phyloP scores from a whole-genome alignment of 2,888 invertebrate species.

The Morpho helenor region DNA sequence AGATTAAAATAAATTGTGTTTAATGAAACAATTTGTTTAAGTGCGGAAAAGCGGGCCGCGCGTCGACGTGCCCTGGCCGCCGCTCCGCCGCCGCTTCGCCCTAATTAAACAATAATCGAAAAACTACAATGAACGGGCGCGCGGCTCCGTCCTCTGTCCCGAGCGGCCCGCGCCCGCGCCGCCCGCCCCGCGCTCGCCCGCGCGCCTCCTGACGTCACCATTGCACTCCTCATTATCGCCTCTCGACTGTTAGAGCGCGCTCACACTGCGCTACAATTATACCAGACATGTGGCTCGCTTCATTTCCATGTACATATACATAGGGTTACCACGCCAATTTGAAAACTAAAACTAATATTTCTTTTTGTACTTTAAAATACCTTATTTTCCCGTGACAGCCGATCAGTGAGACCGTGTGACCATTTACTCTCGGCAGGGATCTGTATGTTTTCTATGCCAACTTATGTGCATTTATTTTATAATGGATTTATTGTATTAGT shows the following conservation, averaged over 20 bases:
- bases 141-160: constrained; percentile 67
- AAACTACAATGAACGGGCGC: constrained; percentile 79
- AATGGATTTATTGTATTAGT: too few relatives aligned
- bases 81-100: constrained; percentile 79
- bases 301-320: constrained; percentile 16
- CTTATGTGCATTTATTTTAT: too few relatives aligned
- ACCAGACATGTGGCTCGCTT: constrained; percentile 30
- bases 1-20: too few relatives aligned
- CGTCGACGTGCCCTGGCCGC: constrained; percentile 59
- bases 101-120: constrained; percentile 80
- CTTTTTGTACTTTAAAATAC: too few relatives aligned
- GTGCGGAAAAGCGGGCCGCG: constrained; percentile 50
- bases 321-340: constrained; percentile 7
- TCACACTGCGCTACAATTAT: constrained; percentile 37
- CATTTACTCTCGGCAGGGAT: too few relatives aligned
- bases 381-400: too few relatives aligned
- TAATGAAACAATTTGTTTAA: too few relatives aligned
- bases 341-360: neutral
- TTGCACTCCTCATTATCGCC: constrained; percentile 76
- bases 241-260: constrained; percentile 60
- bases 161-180: constrained; percentile 33
- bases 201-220: constrained; percentile 60
- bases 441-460: too few relatives aligned
- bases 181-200: constrained; percentile 33
- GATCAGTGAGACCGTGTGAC: too few relatives aligned